Evolutionary conservation across 2,113 vertebrate genomes (phyloP).

Genomic region (Rhabdomys dilectus): DNA sequence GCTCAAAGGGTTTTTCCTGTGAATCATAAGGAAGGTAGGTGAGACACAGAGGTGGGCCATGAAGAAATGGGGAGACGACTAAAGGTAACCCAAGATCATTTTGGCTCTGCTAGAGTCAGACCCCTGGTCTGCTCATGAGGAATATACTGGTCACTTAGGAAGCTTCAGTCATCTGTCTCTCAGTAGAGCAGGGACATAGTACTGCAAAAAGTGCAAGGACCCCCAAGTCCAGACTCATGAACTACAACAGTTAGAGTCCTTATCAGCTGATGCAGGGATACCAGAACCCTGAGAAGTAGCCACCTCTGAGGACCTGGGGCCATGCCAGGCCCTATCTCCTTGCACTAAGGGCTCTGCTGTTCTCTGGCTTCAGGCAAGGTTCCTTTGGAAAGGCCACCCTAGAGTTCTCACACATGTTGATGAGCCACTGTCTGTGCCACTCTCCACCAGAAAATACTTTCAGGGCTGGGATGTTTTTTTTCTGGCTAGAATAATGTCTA

Average conservation of each 20-base stretch:
- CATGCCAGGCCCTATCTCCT: no score
- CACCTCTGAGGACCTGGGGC: fast-evolving
- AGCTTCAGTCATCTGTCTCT: neutral
- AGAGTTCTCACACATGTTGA: fast-evolving
- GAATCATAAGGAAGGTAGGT: neutral
- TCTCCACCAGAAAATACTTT: neutral
- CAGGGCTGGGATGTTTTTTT: neutral
- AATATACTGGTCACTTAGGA: fast-evolving
- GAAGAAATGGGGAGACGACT: neutral
- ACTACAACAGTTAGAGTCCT: neutral
- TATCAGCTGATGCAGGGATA: neutral
- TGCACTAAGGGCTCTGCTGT: no score
- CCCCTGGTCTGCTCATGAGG: fast-evolving
- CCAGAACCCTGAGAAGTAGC: neutral
- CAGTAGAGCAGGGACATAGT: fast-evolving
- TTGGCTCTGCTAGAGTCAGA: neutral
- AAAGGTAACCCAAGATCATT: no score
- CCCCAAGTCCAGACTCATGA: fast-evolving
- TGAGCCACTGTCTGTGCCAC: fast-evolving
- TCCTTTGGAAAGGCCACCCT: neutral
- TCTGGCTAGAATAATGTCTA: neutral
- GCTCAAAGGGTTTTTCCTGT: no score
- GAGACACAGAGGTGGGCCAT: no score
- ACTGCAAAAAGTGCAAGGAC: neutral
- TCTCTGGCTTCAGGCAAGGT: neutral